Evolutionary conservation across 2,888 invertebrate genomes (phyloP).

Genomic region (Tryphoninae sp.): DNA sequence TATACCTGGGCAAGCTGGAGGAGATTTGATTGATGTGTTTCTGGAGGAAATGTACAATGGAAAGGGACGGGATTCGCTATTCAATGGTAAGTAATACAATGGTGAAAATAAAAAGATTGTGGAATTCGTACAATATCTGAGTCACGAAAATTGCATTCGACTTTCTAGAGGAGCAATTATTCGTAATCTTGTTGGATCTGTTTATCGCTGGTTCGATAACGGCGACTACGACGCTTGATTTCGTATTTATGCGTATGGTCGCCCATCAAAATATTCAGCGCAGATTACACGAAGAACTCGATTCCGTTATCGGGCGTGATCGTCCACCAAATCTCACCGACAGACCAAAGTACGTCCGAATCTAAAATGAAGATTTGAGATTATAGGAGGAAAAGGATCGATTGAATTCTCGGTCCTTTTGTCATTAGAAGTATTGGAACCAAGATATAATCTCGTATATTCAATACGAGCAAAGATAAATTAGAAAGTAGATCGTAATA

Average conservation of each 20-base stretch:
- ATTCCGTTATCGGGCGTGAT: slow-evolving; percentile 79
- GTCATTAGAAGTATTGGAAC: too few species aligned
- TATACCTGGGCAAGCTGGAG: slow-evolving; percentile 75
- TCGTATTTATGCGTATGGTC: slow-evolving; percentile 85
- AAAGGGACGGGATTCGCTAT: slow-evolving; percentile 75
- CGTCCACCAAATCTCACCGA: slow-evolving; percentile 81
- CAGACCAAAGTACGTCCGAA: slow-evolving; percentile 79
- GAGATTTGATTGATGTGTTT: slow-evolving; percentile 86
- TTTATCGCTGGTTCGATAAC: slow-evolving; percentile 87
- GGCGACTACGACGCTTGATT: slow-evolving; percentile 85
- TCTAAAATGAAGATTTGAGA: background rate
- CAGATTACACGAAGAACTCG: slow-evolving; percentile 83
- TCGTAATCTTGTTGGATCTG: slow-evolving; percentile 86
- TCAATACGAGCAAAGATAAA: background rate
- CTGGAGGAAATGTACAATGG: slow-evolving; percentile 84
- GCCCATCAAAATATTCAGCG: slow-evolving; percentile 84
- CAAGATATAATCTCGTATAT: too few species aligned
- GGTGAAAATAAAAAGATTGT: slow-evolving; percentile 1
- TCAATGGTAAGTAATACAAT: slow-evolving; percentile 79
- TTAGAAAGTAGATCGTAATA: background rate
- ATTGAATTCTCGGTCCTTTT: too few species aligned
- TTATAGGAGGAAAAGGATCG: too few species aligned
- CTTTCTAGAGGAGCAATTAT: slow-evolving; percentile 85
- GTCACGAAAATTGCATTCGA: background rate
- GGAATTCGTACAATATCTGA: slow-evolving; percentile 22